A percentile compares a stretch with the other conserved stretches of the same genome.
Evolutionary conservation across 2,113 vertebrate genomes (phyloP).

Genomic region (Oncorhynchus nerka): DNA sequence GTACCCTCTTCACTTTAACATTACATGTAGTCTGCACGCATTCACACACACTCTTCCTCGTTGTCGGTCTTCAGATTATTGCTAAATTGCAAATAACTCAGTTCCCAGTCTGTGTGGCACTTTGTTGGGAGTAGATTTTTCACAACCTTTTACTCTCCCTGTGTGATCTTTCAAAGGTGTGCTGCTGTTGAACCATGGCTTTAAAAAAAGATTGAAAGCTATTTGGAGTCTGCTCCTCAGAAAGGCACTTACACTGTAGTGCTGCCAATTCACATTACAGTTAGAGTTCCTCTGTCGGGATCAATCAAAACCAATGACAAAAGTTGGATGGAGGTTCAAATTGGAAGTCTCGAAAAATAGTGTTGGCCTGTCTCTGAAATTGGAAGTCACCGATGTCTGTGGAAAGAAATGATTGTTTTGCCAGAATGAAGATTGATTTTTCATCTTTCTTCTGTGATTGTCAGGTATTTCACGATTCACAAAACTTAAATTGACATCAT

Average conservation of each 20-base stretch:
- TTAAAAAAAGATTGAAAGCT: constrained; percentile 3
- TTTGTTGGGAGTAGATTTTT: constrained; percentile 33
- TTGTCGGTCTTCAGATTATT: not conserved
- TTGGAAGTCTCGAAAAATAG: not conserved
- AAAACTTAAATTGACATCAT: no score
- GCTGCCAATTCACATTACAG: not conserved
- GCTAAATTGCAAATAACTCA: not conserved
- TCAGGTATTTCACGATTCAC: no score
- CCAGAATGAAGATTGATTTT: not conserved
- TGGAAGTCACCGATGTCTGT: not conserved
- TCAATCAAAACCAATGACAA: not conserved
- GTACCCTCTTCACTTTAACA: no score
- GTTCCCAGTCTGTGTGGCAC: constrained; percentile 1
- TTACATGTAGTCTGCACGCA: not conserved
- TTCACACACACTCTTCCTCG: not conserved
- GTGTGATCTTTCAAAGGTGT: constrained; percentile 18
- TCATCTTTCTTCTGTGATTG: no score
- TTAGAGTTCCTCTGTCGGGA: not conserved
- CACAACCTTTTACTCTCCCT: constrained; percentile 18
- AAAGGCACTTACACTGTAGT: not conserved
- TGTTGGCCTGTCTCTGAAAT: not conserved
- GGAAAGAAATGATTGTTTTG: not conserved
- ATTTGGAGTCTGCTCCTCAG: not conserved
- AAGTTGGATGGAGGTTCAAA: not conserved
- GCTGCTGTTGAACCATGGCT: constrained; percentile 1